Base-by-base conservation (phyloP, 2,113 vertebrate species). In the Oncorhynchus keta region DNA sequence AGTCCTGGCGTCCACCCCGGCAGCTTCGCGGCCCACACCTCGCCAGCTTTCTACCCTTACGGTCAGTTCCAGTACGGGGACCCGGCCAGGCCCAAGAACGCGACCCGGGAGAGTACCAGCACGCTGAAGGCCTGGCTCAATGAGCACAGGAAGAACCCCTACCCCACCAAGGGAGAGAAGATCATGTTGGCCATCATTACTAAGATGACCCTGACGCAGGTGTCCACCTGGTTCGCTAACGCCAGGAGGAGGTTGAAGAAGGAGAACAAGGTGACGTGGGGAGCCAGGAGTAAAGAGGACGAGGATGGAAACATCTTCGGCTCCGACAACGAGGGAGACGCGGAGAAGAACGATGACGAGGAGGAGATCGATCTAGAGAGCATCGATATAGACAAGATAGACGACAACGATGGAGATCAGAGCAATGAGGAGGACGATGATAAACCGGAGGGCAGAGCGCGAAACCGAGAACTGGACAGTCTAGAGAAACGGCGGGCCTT, bases 331-430 rank as follows among this genome's bases (percentile, higher is more conserved):
- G 97, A 99, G 81, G 96, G 95, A 5, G 95, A 97, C 76, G 87
- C 92, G 0, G 97, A 99, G 87, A 99, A 99, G 81, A 95, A 95
- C 0, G 97, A 99, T 88, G 97, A 99, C 0, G 98, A 99, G 2
- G 98, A 99, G 89, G 98, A 99, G 91, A 99, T 99, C 1, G 98
- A 99, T 78, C 80, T 99, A 90, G 97, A 99, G 84, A 99, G 97
- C 93, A 98, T 99, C 62, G 98, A 99, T 75, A 99, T 99, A n/a
- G 98, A 99, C 89, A 98, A 99, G 86, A 98, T 98, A 0, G 98
- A 99, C 20, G 97, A 98, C 71, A 98, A 96, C 3, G 97, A 99
- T 16, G 97, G 94, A 8, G 97, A 99, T 81, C 97, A 98, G 69
- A 99, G 97, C 87, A 97, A 98, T 0, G 97, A 97, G 86, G 97